phyloP scores from a whole-genome alignment of 2,797 vertebrate genomes.

The Manis pentadactyla region DNA sequence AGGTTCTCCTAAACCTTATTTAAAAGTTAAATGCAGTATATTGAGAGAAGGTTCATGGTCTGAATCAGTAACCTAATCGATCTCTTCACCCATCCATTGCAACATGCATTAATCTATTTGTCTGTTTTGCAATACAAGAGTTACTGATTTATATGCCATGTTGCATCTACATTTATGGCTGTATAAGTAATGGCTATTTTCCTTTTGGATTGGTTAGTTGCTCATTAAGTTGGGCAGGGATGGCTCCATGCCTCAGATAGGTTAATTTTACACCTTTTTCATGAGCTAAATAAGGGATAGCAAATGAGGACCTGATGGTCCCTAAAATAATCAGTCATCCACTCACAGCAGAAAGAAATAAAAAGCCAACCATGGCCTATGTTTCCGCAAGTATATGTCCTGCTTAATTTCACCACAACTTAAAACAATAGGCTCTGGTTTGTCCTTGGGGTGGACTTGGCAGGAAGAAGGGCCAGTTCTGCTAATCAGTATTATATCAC shows the following conservation, averaged over 20 bases:
- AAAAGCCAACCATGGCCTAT: background rate
- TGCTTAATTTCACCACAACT: conserved; percentile 33
- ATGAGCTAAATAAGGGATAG: background rate
- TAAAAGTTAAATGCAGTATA: conserved; percentile 78
- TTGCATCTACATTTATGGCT: conserved; percentile 22
- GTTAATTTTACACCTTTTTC: background rate
- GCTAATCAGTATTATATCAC: background rate
- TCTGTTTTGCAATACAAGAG: conserved; percentile 57
- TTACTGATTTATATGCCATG: conserved; percentile 62
- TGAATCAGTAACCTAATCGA: conserved; percentile 68
- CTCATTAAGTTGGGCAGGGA: background rate
- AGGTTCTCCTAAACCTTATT: conserved; percentile 79
- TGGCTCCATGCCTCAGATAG: background rate
- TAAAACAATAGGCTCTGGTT: background rate
- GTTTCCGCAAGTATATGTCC: background rate
- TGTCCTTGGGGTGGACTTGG: background rate
- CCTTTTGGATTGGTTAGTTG: conserved; percentile 5
- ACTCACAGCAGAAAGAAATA: background rate
- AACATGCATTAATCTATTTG: conserved; percentile 63
- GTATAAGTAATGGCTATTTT: conserved; percentile 55
- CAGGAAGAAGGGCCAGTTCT: background rate
- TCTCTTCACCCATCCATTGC: conserved; percentile 73
- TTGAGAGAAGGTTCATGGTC: conserved; percentile 74
- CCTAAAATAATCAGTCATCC: background rate
- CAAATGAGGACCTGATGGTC: background rate